Base-by-base conservation (phyloP, 2,888 invertebrate genomes). In the Eurois occulta region DNA sequence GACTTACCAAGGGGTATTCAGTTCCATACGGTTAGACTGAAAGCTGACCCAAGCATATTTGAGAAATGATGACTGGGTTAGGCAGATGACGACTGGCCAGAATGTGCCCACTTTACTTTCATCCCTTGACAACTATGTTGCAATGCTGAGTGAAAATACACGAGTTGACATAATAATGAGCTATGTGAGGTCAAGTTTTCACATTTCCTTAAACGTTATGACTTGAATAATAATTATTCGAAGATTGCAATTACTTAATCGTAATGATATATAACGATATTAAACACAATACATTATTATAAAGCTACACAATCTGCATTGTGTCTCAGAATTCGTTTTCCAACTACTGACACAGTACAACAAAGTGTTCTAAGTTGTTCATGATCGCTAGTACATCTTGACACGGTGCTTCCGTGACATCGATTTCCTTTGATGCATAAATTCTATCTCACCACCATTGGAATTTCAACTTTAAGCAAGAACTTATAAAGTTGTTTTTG, bases 381-480 rank as follows among this genome's bases (percentile, higher is more conserved):
- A 86, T 77, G 83, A 81, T 83, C 58, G 70, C 72, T 79, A 80
- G 78, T 75, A 75, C 58, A 83, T 85, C 81, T 80, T 58, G 80
- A 80, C 85, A 85, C 76, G 74, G 80, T 82, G 81, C 77, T 85
- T 83, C 81, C 83, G 82, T 83, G 85, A 86, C 88, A 86, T 81
- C 85, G 69, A 87, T 87, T 87, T 87, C 78, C 81, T 87, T 82
- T 86, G 74, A 86, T 87, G 81, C 84, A 84, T 81, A 77, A 80
- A 72, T 75, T 78, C 65, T 70, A 71, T 67, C 46, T 21, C 48
- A 41, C 72, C 28, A 64, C 48, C 72, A 68, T 76, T 72, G 11
- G 6, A 84, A 70, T 77, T 58, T 67, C 38, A 72, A 66, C 88
- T 70, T 55, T 73, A 74, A 28, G 0, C 0, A 0, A 0, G 11